Evolutionary conservation across 2,888 invertebrate genomes (phyloP), one percentile per base, ranked within the genome.

Genomic region (Melieria picta): DNA sequence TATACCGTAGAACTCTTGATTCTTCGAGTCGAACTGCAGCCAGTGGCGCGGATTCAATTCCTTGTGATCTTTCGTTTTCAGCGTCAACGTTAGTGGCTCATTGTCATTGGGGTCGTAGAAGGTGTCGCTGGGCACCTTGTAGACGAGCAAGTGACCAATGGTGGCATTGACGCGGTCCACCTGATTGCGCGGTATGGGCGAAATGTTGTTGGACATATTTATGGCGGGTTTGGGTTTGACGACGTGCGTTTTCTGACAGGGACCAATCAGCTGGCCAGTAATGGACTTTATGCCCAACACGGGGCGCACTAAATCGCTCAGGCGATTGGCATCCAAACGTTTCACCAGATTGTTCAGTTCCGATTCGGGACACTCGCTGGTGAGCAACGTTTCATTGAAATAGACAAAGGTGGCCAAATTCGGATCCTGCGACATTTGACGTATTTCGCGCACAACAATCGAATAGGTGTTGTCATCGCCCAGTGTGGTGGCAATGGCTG

Each of bases 81-180:
- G 88, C 0, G 92, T 90, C 76, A 97, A 89, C 60, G 90, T 91
- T 76, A 97, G 88, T 0, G 94, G 92, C 75, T 91, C 91, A 13
- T 93, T 93, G 83, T 95, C 95, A 85, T 96, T 95, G 0, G 92
- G 92, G 88, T 97, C 97, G 86, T 92, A 95, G 89, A 97, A 97
- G 3, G 95, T 94, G 82, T 97, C 95, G 90, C 92, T 91, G 9
- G 95, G 95, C 76, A 97, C 95, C 86, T 91, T 92, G 82, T 91
- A 94, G 4, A 94, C 90, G 52, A 95, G 90, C 79, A 97, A 88
- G 80, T 93, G 92, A 42, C 97, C 97, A 13, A 93, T 92, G 4
- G 92, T 92, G 58, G 95, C 95, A 74, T 93, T 92, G 70, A 97
- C 90, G 74, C 91, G 91, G 88, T 95, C 94, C 45, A 97, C 93